Conservation (phyloP, 1,140 invertebrate genomes). For the Listronotus oregonensis region DNA sequence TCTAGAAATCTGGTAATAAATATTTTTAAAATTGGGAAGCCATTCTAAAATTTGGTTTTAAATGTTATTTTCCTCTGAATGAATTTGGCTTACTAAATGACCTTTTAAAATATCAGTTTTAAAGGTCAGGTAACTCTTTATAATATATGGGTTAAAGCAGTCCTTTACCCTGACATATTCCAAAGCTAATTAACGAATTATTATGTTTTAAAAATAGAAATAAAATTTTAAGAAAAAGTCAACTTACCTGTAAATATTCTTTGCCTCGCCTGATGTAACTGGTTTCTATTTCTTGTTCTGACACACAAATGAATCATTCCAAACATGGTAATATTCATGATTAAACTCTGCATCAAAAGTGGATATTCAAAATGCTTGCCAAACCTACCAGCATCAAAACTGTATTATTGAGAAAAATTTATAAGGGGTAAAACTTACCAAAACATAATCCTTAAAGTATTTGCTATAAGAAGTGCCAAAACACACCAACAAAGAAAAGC, state of each 20-base stretch:
- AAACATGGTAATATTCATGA: conserved; percentile 98
- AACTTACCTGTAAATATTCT: conserved; percentile 82
- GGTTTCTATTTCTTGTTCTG: conserved; percentile 80
- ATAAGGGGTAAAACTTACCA: conserved; percentile 72
- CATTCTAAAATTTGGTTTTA: too few species aligned
- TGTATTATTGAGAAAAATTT: conserved; percentile 40
- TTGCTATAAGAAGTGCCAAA: conserved; percentile 92
- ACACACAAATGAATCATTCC: conserved; percentile 95
- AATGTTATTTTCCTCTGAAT: too few species aligned
- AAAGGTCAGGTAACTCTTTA: conserved; percentile 5
- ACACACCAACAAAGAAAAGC: conserved; percentile 97
- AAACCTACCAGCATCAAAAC: conserved; percentile 75
- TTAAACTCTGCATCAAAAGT: conserved; percentile 92
- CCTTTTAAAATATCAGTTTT: conserved; percentile 9
- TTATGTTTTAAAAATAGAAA: neutral
- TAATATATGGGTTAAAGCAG: too few species aligned
- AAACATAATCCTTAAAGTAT: conserved; percentile 95
- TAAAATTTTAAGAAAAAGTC: conserved; percentile 3
- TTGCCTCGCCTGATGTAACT: conserved; percentile 77
- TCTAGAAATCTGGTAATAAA: too few species aligned
- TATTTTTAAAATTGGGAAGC: too few species aligned
- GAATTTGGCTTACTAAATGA: neutral
- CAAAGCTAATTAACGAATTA: too few species aligned
- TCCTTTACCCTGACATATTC: too few species aligned
- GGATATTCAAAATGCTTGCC: conserved; percentile 95